Base-by-base conservation (phyloP, 2,113 vertebrate species). In the Percopsis transmontana region DNA sequence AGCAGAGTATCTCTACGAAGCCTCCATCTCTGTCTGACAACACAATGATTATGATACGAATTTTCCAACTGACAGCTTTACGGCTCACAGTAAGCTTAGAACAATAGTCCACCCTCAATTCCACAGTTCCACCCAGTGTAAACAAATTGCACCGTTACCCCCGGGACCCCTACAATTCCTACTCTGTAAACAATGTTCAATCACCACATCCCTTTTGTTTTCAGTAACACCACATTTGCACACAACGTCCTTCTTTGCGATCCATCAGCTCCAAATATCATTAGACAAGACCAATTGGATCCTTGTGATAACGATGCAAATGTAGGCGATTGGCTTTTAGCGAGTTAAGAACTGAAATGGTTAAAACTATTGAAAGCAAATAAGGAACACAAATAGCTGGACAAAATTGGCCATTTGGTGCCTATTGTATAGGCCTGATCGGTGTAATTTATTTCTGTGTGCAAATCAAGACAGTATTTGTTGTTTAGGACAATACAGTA, bases 1-100 rank as follows among this genome's bases (percentile, higher is more conserved):
- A 79, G 66, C 59, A 68, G 19, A 53, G 62, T 71, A 64, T 48
- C 56, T 41, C 65, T 48, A 33, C 27, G 8, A 4, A 33, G 5
- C 27, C 19, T 54, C 16, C 5, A 40, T 40, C 53, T 48, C n/a
- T 16, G 42, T 45, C 42, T 45, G 42, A 14, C 42, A 33, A 44
- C 58, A 38, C 51, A 61, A 45, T 1, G 13, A 55, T 55, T 0
- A 50, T 39, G 79, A 87, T 79, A 68, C 76, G 20, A 78, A 75
- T 57, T 79, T 86, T 88, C 83, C 81, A 2, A 48, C 14, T 42
- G 58, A 73, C 20, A 66, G 23, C 70, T 72, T 68, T 40, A 62
- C 18, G 40, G 63, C 66, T 66, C 39, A 21, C 5, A 62, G 61
- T 51, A 42, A 21, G 61, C 23, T 52, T 56, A 50, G 12, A 68